Base-by-base conservation (phyloP, 2,113 vertebrate species). In the Oncorhynchus clarkii region DNA sequence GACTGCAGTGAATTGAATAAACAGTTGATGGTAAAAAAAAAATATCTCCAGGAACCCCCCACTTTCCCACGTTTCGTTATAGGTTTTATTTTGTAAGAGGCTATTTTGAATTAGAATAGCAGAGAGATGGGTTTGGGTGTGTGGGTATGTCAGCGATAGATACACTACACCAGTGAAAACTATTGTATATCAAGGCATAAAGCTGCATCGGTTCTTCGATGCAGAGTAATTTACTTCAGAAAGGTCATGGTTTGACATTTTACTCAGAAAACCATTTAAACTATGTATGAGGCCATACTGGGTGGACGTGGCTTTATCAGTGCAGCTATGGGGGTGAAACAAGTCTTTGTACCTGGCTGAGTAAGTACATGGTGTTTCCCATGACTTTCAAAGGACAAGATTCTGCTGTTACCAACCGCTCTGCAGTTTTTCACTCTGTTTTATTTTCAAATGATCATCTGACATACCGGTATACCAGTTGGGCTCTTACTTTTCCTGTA, bases 221-320 rank as follows among this genome's bases (percentile, higher is more conserved):
- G 45, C 71, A 74, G 77, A 89, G 87, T 82, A 89, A 90, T 93
- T 93, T 89, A 89, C 87, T 87, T 81, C 70, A 85, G 84, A 91
- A 93, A 93, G 93, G 93, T 93, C 92, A 92, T 16, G 73, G 70
- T 81, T 89, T 93, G 92, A 93, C 93, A 93, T 94, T 94, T 93
- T 91, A 88, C 88, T 82, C 77, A 73, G 80, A 85, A 88, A 91
- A 90, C 73, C 87, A 83, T 79, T 87, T 77, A 77, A 91, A 82
- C 78, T 82, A 69, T 24, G 29, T 34, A 22, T 8, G 67, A 14
- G 18, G 67, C 16, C 67, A 68, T 69, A n/a, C 60, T 64, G 60
- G 84, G 72, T 66, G 62, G 67, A 62, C 49, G 16, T 18, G 51
- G 51, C 51, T 88, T 86, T 85, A 81, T 84, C 84, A 80, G 76